Percentiles rank a stretch among this genome's conserved stretches.
These are phyloP conservation scores for Diplogasteroides magnus DNA, from an alignment of 1,140 invertebrate species.

Conservation along the genomic window DNA sequence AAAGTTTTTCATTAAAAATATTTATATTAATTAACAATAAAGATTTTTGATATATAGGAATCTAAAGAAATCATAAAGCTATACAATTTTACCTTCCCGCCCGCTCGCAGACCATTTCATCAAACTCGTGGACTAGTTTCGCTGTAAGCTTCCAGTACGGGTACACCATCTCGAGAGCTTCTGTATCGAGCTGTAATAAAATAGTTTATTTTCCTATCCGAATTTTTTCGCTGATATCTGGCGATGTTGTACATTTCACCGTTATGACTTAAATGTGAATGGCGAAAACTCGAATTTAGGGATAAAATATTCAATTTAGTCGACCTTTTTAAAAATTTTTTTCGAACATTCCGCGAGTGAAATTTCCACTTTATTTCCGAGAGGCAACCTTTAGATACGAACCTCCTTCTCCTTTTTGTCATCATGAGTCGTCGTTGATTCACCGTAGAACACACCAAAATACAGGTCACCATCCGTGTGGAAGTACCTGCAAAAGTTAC, in stretches of 20 bases:
- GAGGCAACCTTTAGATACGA: too few relatives aligned
- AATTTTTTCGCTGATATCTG: too few relatives aligned
- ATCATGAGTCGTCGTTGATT: background rate
- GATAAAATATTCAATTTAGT: too few relatives aligned
- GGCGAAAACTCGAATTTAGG: too few relatives aligned
- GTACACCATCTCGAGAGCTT: slow-evolving; percentile 49
- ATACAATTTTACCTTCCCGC: slow-evolving; percentile 30
- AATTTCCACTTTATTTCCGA: too few relatives aligned
- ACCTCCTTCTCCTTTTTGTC: slow-evolving; percentile 13
- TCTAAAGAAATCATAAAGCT: background rate
- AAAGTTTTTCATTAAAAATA: background rate
- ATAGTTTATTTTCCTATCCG: too few relatives aligned
- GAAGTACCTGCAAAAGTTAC: slow-evolving; percentile 34
- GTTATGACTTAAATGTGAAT: too few relatives aligned
- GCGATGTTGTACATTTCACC: too few relatives aligned
- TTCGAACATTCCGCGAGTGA: too few relatives aligned
- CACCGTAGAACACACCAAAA: slow-evolving; percentile 51
- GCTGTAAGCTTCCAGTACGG: slow-evolving; percentile 51
- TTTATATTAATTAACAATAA: slow-evolving; percentile 1
- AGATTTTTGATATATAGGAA: background rate
- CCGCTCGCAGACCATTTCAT: slow-evolving; percentile 29
- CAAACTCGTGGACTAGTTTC: slow-evolving; percentile 49
- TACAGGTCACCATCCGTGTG: slow-evolving; percentile 50
- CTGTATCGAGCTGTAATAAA: slow-evolving; percentile 12
- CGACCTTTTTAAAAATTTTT: too few relatives aligned